Evolutionary conservation across 2,888 invertebrate genomes (phyloP).

Genomic region (Patella caerulea): DNA sequence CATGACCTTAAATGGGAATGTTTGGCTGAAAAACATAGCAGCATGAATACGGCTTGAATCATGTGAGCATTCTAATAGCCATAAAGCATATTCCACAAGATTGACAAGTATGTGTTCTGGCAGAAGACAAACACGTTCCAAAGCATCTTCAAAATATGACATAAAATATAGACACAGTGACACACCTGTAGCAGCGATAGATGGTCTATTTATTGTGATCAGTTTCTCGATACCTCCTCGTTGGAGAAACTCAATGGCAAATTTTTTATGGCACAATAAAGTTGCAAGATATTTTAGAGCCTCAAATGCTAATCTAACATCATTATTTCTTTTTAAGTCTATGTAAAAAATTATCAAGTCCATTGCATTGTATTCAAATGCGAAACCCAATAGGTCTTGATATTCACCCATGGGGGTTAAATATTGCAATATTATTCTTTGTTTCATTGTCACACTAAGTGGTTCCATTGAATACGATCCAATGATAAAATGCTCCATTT

Average conservation of each 20-base stretch:
- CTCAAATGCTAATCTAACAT: slow-evolving; percentile 95
- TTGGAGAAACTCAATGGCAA: slow-evolving; percentile 94
- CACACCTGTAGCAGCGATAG: slow-evolving; percentile 95
- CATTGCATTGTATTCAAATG: slow-evolving; percentile 93
- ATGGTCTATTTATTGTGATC: slow-evolving; percentile 91
- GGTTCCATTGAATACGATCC: slow-evolving; percentile 93
- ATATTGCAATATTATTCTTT: slow-evolving; percentile 92
- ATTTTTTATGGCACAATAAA: slow-evolving; percentile 96
- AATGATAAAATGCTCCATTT: slow-evolving; percentile 89
- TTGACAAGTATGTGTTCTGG: slow-evolving; percentile 84
- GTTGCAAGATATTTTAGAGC: slow-evolving; percentile 95
- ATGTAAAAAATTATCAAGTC: slow-evolving; percentile 92
- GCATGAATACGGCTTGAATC: slow-evolving; percentile 98
- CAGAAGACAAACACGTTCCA: slow-evolving; percentile 91
- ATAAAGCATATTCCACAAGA: slow-evolving; percentile 90
- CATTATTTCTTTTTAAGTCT: slow-evolving; percentile 88
- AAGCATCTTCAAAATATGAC: slow-evolving; percentile 96
- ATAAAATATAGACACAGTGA: slow-evolving; percentile 96
- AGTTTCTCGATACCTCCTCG: slow-evolving; percentile 88
- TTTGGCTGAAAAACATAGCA: slow-evolving; percentile 96
- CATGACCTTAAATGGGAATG: slow-evolving; percentile 93
- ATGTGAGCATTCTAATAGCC: slow-evolving; percentile 96
- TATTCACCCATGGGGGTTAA: slow-evolving; percentile 98
- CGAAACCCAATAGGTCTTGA: slow-evolving; percentile 94
- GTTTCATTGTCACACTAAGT: slow-evolving; percentile 88